Conservation (phyloP, 2,113 vertebrate species). For the Phrynocephalus versicolor region DNA sequence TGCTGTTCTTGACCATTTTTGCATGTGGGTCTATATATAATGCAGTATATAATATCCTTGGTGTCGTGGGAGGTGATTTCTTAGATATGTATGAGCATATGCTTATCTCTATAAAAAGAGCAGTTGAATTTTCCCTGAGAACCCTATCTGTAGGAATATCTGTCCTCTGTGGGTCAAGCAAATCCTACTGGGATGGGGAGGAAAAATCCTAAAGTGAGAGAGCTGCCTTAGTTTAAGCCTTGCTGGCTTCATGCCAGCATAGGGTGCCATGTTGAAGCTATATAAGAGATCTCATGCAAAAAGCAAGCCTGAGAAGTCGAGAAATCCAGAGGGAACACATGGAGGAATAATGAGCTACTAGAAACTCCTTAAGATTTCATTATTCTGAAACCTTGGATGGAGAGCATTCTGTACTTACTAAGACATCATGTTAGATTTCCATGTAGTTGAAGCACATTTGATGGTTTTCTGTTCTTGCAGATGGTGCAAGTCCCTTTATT, state of each 20-base stretch:
- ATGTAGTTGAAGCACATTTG: not conserved
- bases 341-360: not conserved
- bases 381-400: not conserved
- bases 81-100: not conserved
- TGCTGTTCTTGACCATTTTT: no score
- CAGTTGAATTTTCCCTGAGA: not conserved
- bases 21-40: no score
- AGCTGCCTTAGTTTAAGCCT: not conserved
- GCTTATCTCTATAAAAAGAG: not conserved
- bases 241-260: not conserved
- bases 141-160: not conserved
- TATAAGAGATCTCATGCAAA: not conserved
- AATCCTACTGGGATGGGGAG: not conserved
- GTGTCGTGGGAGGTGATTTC: not conserved
- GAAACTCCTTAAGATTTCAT: no score
- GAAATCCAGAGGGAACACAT: not conserved
- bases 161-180: not conserved
- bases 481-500: not conserved
- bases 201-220: not conserved
- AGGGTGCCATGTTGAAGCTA: not conserved
- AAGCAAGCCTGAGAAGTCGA: not conserved
- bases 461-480: not conserved
- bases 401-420: not conserved
- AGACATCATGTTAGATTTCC: not conserved
- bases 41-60: not conserved